Percentiles rank a stretch among this genome's conserved stretches.
Evolutionary conservation across 1,140 invertebrate genomes (phyloP).

Genomic region (Leptestheria dahalacensis): DNA sequence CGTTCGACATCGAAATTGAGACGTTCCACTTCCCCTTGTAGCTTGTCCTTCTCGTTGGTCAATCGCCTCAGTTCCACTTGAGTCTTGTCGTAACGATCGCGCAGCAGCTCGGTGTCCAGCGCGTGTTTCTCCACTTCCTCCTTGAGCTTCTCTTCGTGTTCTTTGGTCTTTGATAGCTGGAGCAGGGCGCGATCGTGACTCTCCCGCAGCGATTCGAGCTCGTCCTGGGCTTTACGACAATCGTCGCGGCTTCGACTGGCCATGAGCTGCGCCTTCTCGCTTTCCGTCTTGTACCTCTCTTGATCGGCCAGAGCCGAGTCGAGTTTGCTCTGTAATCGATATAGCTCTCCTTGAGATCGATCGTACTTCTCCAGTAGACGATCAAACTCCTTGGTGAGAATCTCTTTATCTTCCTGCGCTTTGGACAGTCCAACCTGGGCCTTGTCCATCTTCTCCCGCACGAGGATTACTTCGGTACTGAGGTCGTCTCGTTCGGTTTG

Average conservation of each 20-base stretch:
- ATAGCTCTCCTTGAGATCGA: constrained; percentile 76
- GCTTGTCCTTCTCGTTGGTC: constrained; percentile 69
- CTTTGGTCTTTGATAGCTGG: constrained; percentile 67
- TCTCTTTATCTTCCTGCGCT: constrained; percentile 72
- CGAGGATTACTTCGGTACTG: constrained; percentile 63
- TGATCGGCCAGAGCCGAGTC: constrained; percentile 73
- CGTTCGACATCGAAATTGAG: constrained; percentile 69
- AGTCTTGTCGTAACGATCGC: constrained; percentile 69
- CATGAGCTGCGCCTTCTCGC: constrained; percentile 64
- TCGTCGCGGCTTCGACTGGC: constrained; percentile 68
- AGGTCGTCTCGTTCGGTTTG: constrained; percentile 74
- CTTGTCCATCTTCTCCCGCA: constrained; percentile 81
- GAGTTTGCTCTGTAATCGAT: constrained; percentile 68
- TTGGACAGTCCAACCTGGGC: constrained; percentile 59
- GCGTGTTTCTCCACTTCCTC: constrained; percentile 64
- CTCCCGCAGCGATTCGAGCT: constrained; percentile 63
- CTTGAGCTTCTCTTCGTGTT: constrained; percentile 78
- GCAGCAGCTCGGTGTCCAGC: constrained; percentile 65
- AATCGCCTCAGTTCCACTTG: constrained; percentile 65
- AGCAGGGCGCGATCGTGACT: constrained; percentile 69
- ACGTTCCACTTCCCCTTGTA: constrained; percentile 66
- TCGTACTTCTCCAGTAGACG: constrained; percentile 86
- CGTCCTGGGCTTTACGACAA: constrained; percentile 67
- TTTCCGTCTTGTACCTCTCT: constrained; percentile 64
- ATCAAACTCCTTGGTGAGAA: constrained; percentile 73